A percentile compares a stretch with the other conserved stretches of the same genome.
Conservation (phyloP, 2,888 invertebrate genomes). For the Drosophila mimica region DNA sequence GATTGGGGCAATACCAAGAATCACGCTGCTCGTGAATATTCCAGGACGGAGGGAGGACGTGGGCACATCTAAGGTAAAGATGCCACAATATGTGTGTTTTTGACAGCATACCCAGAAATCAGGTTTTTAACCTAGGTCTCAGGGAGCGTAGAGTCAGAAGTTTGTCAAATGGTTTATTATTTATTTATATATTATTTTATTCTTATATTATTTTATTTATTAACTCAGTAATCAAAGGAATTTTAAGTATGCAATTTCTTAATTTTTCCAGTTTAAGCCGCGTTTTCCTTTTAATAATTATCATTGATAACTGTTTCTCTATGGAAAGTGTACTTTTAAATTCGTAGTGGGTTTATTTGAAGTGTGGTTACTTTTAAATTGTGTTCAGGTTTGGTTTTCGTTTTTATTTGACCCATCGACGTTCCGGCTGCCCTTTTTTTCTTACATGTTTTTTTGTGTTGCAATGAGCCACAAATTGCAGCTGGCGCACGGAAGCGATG, state of each 20-base stretch:
- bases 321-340: conserved; percentile 1
- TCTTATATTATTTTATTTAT: no score
- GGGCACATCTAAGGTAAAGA: background rate
- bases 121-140: no score
- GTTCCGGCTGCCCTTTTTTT: conserved; percentile 66
- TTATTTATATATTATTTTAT: no score
- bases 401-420: conserved; percentile 43
- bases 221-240: no score
- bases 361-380: conserved; percentile 34
- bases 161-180: background rate
- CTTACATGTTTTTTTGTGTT: conserved; percentile 8
- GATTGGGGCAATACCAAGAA: no score
- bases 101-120: no score
- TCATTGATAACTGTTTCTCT: background rate
- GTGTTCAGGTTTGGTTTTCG: conserved; percentile 33
- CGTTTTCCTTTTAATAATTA: background rate
- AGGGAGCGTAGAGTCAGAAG: background rate
- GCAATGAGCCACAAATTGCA: conserved; percentile 73
- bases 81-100: background rate
- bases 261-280: background rate
- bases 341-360: background rate
- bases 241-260: background rate
- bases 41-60: no score
- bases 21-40: no score
- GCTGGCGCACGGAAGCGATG: conserved; percentile 74